phyloP scores from a whole-genome alignment of 2,888 invertebrate genomes.

The Trissonchulus latispiculum region DNA sequence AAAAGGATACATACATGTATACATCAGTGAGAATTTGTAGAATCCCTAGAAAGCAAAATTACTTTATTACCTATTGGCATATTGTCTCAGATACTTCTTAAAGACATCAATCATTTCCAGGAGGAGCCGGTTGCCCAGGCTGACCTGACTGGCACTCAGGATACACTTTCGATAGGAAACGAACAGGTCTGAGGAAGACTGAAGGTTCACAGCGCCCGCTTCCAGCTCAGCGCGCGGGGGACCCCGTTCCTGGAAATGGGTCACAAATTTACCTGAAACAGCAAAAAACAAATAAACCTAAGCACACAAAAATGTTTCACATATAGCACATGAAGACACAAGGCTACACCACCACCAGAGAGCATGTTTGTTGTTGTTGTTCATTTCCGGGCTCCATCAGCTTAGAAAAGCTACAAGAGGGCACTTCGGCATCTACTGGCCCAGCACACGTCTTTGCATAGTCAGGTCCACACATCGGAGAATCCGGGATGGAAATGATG shows the following conservation, averaged over 20 bases:
- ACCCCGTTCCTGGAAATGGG: conserved; percentile 51
- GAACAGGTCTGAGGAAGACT: conserved; percentile 90
- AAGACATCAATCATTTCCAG: conserved; percentile 75
- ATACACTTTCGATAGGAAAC: conserved; percentile 90
- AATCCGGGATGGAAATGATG: no score
- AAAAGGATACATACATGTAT: no score
- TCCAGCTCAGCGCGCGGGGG: conserved; percentile 46
- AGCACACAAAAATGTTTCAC: not conserved
- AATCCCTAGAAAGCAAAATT: no score
- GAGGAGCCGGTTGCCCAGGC: conserved; percentile 68
- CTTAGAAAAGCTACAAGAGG: no score
- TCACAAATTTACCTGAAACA: conserved; percentile 64
- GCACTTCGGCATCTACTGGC: no score
- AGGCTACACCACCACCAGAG: no score
- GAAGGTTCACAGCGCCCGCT: conserved; percentile 56
- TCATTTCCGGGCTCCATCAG: no score
- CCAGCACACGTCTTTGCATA: no score
- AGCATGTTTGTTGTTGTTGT: no score
- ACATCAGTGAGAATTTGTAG: no score
- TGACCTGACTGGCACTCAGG: conserved; percentile 86
- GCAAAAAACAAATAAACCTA: no score
- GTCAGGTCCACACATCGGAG: no score
- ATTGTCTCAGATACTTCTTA: conserved; percentile 83
- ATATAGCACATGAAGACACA: conserved; percentile 11
- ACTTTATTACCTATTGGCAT: conserved; percentile 55